Evolutionary conservation across 2,113 vertebrate genomes (phyloP).

Genomic region (Formicarius rufipectus): DNA sequence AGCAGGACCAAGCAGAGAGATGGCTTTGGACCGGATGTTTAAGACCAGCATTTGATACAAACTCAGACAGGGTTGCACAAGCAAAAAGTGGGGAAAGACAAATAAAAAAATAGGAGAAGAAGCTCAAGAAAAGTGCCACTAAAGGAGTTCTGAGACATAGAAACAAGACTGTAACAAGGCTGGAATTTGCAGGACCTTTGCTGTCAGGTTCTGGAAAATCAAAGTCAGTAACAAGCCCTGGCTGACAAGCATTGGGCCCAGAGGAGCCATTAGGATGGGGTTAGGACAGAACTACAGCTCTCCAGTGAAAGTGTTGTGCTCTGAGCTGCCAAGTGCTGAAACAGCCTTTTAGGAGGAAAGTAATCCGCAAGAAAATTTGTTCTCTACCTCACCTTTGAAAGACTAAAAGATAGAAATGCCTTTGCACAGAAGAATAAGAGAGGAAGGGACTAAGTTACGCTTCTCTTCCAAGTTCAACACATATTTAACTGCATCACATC

Average conservation of each 20-base stretch:
- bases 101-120: not conserved
- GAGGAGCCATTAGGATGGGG: fast-evolving
- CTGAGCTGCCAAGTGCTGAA: not conserved
- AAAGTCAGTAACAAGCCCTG: not conserved
- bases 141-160: not conserved
- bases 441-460: not conserved
- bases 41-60: not conserved
- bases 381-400: not conserved
- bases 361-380: not conserved
- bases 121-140: not conserved
- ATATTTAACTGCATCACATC: not conserved
- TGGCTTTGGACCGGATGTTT: not conserved
- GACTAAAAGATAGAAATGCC: not conserved
- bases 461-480: not conserved
- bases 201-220: not conserved
- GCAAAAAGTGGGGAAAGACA: fast-evolving
- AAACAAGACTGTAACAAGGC: not conserved
- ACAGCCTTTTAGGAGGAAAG: not conserved
- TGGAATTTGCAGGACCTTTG: not conserved
- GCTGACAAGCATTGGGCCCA: not conserved
- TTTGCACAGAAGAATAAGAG: not conserved
- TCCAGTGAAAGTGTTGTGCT: not conserved
- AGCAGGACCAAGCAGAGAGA: not conserved
- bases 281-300: not conserved
- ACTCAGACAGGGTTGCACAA: not conserved